These are phyloP conservation scores for Apteryx mantelli DNA, from an alignment of 2,113 vertebrate species.

Conservation along the genomic window DNA sequence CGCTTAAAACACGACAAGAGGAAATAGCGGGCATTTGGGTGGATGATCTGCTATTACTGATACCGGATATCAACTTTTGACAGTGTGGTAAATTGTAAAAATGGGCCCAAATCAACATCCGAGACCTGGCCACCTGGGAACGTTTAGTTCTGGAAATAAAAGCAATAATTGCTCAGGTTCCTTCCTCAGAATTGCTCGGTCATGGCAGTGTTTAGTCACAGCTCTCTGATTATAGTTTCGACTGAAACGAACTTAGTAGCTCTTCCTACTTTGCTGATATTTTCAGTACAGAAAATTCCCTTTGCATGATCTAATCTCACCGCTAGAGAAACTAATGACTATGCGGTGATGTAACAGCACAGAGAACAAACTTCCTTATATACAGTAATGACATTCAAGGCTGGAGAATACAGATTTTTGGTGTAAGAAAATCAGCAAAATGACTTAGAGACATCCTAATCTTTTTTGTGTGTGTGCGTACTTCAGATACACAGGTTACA, in stretches of 20 bases:
- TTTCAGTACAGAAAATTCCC: slow-evolving; percentile 19
- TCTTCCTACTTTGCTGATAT: neutral
- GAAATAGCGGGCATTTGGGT: neutral
- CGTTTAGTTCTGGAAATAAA: neutral
- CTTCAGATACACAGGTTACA: neutral
- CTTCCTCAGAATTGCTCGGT: neutral
- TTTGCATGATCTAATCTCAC: neutral
- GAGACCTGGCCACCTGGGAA: neutral
- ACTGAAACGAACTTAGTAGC: neutral
- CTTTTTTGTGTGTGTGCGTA: neutral
- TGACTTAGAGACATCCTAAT: neutral
- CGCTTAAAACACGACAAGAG: neutral
- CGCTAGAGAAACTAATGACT: neutral
- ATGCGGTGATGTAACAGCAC: neutral
- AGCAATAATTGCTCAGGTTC: neutral
- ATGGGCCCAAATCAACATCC: neutral
- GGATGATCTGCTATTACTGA: neutral
- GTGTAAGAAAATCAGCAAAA: neutral
- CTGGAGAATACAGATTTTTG: slow-evolving; percentile 1
- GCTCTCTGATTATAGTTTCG: neutral
- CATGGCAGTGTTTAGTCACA: neutral
- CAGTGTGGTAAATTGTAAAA: neutral
- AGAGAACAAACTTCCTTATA: neutral
- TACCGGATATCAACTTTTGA: neutral
- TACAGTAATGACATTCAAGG: neutral